Percentiles rank a stretch among this genome's conserved stretches.
Evolutionary conservation across 2,113 vertebrate species (phyloP).

Genomic region (Ammospiza caudacuta): DNA sequence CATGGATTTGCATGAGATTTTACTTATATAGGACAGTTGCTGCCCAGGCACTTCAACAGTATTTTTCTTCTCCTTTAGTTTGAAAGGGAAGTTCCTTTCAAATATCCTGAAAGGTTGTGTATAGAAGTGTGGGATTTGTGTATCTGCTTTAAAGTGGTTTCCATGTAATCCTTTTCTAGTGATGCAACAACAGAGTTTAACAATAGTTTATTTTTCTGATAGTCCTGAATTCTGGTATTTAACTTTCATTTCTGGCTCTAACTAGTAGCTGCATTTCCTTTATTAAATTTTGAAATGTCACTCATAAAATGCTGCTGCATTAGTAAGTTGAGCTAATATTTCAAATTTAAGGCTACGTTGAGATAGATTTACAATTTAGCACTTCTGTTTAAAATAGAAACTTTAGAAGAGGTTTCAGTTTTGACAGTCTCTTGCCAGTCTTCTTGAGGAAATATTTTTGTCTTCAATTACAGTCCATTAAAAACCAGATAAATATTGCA

Average conservation of each 20-base stretch:
- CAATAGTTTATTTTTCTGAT: background rate
- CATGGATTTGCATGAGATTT: background rate
- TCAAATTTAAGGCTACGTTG: background rate
- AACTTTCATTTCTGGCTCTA: background rate
- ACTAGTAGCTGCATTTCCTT: background rate
- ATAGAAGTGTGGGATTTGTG: background rate
- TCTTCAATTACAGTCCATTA: background rate
- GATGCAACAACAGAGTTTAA: background rate
- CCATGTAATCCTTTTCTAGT: background rate
- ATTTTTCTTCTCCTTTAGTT: background rate
- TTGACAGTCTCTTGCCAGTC: background rate
- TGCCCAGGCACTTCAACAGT: background rate
- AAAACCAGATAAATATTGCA: background rate
- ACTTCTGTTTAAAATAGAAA: background rate
- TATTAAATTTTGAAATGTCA: background rate
- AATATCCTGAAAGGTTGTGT: background rate
- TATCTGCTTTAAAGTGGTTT: background rate
- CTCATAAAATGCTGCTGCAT: background rate
- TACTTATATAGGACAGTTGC: rapidly evolving
- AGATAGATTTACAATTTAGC: background rate
- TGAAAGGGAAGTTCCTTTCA: background rate
- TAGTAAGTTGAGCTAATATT: background rate
- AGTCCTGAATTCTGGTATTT: background rate
- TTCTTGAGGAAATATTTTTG: background rate
- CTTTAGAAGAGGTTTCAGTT: background rate